Evolutionary conservation across 2,113 vertebrate genomes (phyloP), one percentile per base, ranked within the genome.

Genomic region (Xenopus borealis): DNA sequence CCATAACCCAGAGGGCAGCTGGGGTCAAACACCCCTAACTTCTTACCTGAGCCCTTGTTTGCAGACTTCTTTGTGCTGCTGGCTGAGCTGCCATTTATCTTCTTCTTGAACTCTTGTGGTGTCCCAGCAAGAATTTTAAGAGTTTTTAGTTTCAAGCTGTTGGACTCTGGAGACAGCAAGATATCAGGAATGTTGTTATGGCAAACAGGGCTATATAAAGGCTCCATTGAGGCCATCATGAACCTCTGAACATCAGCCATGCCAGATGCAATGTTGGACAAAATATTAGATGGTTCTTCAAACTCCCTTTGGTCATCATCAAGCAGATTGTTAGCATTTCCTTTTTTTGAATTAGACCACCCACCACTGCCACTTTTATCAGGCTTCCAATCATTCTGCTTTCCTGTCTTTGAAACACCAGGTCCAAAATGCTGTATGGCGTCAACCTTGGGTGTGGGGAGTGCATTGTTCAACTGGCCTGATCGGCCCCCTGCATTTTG

Each of bases 181-280:
- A 94, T 87, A 81, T 95, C 94, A 55, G 95, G 86, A 20, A 89
- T 88, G 80, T 86, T 88, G 44, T 47, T 71, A 69, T 89, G 90
- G 47, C 86, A 68, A 66, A 94, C 88, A 0, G 96, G 97, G 59
- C 94, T 93, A 95, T 96, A 98, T 80, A 98, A 85, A 62, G 97
- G 97, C 86, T 99, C 97, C 23, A 99, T 97, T 78, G 97, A 98
- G 79, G 95, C 95, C 96, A 98, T 99, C 97, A 99, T 99, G 72
- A 99, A 97, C 84, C 96, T 92, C 88, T 99, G 97, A 65, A 99
- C 97, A 45, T 99, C 97, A 1, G 97, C 97, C 97, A 99, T 99
- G 52, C 97, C 97, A n/a, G 97, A 99, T 3, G 96, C 97, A 69
- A 99, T 99, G 89, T 99, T 99, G 78, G 96, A 99, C 81, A 99